These are phyloP conservation scores for Dasypus novemcinctus DNA, from an alignment of 2,113 vertebrate species.

Conservation along the genomic window DNA sequence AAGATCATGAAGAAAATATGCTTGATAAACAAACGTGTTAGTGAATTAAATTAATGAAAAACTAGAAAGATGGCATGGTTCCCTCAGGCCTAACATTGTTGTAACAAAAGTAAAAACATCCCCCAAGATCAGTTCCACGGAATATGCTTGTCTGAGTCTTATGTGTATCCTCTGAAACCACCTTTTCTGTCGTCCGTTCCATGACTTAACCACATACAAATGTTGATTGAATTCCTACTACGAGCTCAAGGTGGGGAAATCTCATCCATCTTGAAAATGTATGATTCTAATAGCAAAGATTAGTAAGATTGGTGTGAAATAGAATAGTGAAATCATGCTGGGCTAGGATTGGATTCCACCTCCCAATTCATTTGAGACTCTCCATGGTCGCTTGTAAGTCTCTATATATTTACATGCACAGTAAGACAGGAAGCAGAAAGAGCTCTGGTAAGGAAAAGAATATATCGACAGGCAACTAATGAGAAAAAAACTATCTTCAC, in stretches of 20 bases:
- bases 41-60: constrained; percentile 1
- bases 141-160: not conserved
- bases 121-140: not conserved
- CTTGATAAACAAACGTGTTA: not conserved
- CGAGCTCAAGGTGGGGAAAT: not conserved
- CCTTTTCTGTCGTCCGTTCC: not conserved
- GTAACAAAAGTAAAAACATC: not conserved
- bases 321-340: not conserved
- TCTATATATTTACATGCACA: not conserved
- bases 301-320: not conserved
- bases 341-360: not conserved
- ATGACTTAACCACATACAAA: not conserved
- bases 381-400: not conserved
- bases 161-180: not conserved
- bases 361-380: not conserved
- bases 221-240: not conserved
- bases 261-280: not conserved
- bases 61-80: not conserved
- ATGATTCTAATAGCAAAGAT: not conserved
- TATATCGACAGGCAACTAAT: constrained; percentile 63
- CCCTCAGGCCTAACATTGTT: not conserved
- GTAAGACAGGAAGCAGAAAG: constrained; percentile 12
- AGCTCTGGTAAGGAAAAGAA: constrained; percentile 25
- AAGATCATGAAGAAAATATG: not conserved
- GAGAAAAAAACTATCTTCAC: constrained; percentile 55